phyloP scores from a whole-genome alignment of 2,797 vertebrate genomes.

The Schizothorax lantsangensis region DNA sequence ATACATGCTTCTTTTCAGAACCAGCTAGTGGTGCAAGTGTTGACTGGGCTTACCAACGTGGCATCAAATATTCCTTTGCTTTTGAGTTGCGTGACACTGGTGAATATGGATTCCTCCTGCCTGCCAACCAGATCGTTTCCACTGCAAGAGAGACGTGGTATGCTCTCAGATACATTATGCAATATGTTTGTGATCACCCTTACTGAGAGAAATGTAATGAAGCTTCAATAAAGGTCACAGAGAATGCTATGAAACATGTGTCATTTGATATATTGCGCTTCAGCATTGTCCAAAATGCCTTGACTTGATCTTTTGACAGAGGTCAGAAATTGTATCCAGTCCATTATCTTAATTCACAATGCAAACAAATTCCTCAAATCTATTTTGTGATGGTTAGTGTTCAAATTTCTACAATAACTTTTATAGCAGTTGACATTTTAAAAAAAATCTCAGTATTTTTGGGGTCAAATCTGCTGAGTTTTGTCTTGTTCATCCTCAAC shows the following conservation, averaged over 20 bases:
- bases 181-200: constrained; percentile 79
- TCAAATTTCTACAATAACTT: neutral
- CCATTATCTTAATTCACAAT: neutral
- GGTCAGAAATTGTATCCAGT: neutral
- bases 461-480: neutral
- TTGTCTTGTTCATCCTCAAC: neutral
- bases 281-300: neutral
- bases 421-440: neutral
- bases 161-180: constrained; percentile 82
- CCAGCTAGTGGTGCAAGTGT: constrained; percentile 85
- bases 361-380: neutral
- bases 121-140: constrained; percentile 80
- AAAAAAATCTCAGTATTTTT: neutral
- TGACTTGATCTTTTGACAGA: neutral
- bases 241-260: neutral
- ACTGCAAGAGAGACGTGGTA: constrained; percentile 82
- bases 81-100: constrained; percentile 85
- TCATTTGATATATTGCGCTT: neutral
- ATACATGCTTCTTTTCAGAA: constrained; percentile 68
- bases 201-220: constrained; percentile 52
- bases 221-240: constrained; percentile 35
- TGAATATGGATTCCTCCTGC: constrained; percentile 80
- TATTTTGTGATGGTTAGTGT: neutral
- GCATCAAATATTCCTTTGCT: constrained; percentile 85
- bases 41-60: constrained; percentile 82